These are phyloP conservation scores for Pelobates fuscus DNA, from an alignment of 2,113 vertebrate genomes.

Conservation along the genomic window DNA sequence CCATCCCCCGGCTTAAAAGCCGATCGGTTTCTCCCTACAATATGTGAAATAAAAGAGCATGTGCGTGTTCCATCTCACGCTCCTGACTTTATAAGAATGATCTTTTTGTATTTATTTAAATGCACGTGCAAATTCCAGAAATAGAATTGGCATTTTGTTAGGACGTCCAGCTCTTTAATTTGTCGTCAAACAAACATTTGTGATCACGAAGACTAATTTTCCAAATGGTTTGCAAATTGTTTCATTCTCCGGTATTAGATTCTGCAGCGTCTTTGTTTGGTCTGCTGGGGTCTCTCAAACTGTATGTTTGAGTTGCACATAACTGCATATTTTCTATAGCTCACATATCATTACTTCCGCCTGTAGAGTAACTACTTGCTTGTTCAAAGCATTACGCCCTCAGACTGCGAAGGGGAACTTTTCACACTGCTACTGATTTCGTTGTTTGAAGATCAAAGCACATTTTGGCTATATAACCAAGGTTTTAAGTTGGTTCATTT, in stretches of 20 bases:
- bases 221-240: not conserved
- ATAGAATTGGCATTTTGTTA: too few relatives aligned
- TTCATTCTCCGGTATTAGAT: not conserved
- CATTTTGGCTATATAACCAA: not conserved
- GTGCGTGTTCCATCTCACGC: too few relatives aligned
- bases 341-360: conserved; percentile 27
- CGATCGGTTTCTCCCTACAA: too few relatives aligned
- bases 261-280: conserved; percentile 41
- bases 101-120: too few relatives aligned
- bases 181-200: not conserved
- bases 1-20: too few relatives aligned
- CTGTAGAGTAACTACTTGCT: not conserved
- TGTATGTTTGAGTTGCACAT: conserved; percentile 32
- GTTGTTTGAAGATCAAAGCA: not conserved
- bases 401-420: conserved; percentile 4
- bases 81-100: too few relatives aligned
- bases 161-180: too few relatives aligned
- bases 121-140: too few relatives aligned
- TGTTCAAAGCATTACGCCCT: not conserved
- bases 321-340: conserved; percentile 17
- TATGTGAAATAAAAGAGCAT: too few relatives aligned
- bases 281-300: conserved; percentile 45
- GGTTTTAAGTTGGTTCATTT: not conserved
- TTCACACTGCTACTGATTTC: not conserved
- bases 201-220: not conserved